A percentile compares a stretch with the other conserved stretches of the same genome.
phyloP scores from a whole-genome alignment of 2,113 vertebrate genomes.

The Sinocyclocheilus anshuiensis region DNA sequence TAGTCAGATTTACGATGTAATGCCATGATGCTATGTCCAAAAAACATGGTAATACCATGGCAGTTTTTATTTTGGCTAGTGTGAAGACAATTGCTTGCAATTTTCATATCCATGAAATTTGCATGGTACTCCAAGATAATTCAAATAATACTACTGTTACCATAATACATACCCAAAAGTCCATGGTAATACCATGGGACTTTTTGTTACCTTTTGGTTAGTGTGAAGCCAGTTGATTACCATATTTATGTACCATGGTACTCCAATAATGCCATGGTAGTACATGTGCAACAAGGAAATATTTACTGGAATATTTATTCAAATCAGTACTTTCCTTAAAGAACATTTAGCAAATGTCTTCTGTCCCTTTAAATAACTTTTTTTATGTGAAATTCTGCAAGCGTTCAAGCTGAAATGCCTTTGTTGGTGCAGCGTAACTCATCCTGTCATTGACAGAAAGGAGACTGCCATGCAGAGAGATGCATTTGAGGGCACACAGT shows the following conservation, averaged over 20 bases:
- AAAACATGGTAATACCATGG: background rate
- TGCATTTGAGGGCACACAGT: constrained; percentile 24
- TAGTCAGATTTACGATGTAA: background rate
- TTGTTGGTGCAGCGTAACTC: constrained; percentile 2
- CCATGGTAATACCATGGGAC: background rate
- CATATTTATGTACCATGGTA: background rate
- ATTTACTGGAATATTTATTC: background rate
- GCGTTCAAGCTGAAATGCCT: background rate
- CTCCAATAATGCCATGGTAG: no score
- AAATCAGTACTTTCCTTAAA: background rate
- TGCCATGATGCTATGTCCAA: background rate
- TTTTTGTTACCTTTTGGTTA: background rate
- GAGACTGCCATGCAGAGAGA: background rate
- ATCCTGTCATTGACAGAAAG: constrained; percentile 17
- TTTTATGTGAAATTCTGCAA: constrained; percentile 9
- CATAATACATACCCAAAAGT: background rate
- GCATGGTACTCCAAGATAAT: background rate
- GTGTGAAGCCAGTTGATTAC: background rate
- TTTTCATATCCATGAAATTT: background rate
- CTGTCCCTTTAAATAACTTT: background rate
- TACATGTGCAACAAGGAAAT: background rate
- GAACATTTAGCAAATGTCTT: background rate
- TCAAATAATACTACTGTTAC: background rate
- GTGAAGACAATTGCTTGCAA: background rate
- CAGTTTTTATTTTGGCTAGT: background rate